These are phyloP conservation scores for Tenthredo scrophulariae DNA, from an alignment of 2,888 invertebrate genomes.

Conservation along the genomic window DNA sequence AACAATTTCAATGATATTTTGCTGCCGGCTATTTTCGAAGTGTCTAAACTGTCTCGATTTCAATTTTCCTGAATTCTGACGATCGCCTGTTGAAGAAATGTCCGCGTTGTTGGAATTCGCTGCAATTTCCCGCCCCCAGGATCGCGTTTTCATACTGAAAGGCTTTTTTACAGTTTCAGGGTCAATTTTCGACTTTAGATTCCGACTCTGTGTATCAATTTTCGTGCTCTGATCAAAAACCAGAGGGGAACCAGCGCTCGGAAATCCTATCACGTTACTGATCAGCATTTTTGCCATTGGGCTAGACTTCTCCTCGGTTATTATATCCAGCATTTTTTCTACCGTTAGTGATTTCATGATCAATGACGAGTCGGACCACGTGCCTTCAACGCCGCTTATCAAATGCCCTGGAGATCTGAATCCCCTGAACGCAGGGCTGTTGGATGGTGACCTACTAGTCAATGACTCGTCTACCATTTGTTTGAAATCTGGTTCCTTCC, in stretches of 20 bases:
- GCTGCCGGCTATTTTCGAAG: slow-evolving; percentile 34
- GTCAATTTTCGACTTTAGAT: background rate
- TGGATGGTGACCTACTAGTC: background rate
- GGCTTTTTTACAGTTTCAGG: background rate
- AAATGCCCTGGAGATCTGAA: background rate
- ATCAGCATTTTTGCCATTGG: slow-evolving; percentile 73
- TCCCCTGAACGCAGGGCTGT: slow-evolving; percentile 30
- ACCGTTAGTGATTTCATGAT: slow-evolving; percentile 68
- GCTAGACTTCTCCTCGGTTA: slow-evolving; percentile 70
- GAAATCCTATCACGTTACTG: slow-evolving; percentile 72
- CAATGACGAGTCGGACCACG: background rate
- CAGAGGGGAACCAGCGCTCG: slow-evolving; percentile 65
- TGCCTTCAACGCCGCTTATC: background rate
- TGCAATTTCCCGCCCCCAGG: background rate
- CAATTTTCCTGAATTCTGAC: background rate
- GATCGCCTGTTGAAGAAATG: background rate
- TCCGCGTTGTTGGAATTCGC: background rate
- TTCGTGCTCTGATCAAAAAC: background rate
- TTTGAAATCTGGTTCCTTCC: background rate
- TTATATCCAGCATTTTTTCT: slow-evolving; percentile 71
- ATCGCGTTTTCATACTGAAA: background rate
- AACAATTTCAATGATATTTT: slow-evolving; percentile 34
- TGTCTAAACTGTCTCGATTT: background rate
- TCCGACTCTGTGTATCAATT: background rate
- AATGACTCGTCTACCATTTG: background rate